Percentiles rank a stretch among this genome's conserved stretches.
Conservation (phyloP, 1,140 invertebrate species). For the Drosophila nigrodunni region DNA sequence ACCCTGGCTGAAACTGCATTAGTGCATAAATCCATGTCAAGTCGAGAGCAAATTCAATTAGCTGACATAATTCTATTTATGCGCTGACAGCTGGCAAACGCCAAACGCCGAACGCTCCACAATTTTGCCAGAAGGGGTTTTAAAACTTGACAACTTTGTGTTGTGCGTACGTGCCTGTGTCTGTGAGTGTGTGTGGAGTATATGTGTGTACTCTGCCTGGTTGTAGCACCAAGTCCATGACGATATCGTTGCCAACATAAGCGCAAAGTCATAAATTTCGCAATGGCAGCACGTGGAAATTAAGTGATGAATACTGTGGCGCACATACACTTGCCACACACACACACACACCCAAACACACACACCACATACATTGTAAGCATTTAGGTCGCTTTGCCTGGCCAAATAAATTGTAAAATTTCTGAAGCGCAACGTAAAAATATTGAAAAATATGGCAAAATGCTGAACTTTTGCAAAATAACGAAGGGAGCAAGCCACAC, state of each 20-base stretch:
- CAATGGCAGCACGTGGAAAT: constrained; percentile 82
- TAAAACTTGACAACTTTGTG: constrained; percentile 46
- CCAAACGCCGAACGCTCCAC: constrained; percentile 60
- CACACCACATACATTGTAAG: constrained; percentile 7
- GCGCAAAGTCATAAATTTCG: constrained; percentile 74
- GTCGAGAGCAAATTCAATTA: constrained; percentile 76
- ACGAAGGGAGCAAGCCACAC: not conserved
- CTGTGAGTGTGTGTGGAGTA: constrained; percentile 1
- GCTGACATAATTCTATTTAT: constrained; percentile 80
- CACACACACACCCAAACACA: constrained; percentile 16
- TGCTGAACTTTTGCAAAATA: constrained; percentile 68
- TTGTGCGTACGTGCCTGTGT: not conserved
- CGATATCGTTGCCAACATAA: constrained; percentile 40
- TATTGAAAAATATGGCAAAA: constrained; percentile 54
- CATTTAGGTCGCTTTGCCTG: constrained; percentile 72
- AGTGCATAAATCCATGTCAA: constrained; percentile 80
- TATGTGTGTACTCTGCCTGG: constrained; percentile 15
- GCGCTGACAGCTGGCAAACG: constrained; percentile 77
- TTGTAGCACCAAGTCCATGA: constrained; percentile 37
- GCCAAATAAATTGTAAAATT: constrained; percentile 76
- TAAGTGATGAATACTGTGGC: constrained; percentile 79
- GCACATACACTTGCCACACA: constrained; percentile 58
- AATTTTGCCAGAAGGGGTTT: constrained; percentile 60
- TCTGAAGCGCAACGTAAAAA: constrained; percentile 69
- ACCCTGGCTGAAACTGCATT: constrained; percentile 63